Conservation (phyloP, 1,140 invertebrate species). For the Panagrolaimus sp. region DNA sequence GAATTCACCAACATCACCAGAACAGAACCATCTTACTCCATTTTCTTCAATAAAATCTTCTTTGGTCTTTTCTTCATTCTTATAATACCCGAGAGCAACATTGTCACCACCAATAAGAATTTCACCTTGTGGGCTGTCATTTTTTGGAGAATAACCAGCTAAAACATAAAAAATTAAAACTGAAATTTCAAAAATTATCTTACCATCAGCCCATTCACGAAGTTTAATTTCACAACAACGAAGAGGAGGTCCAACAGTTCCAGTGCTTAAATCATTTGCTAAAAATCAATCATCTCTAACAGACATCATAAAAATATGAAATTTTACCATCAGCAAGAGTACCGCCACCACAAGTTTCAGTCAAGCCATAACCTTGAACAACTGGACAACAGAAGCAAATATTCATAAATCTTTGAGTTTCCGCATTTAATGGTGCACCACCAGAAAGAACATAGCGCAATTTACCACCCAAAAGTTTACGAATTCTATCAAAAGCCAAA, state of each 20-base stretch:
- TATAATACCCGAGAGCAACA: constrained; percentile 87
- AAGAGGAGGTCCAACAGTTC: constrained; percentile 81
- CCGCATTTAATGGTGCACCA: constrained; percentile 86
- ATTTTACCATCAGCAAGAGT: constrained; percentile 75
- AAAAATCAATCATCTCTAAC: constrained; percentile 20
- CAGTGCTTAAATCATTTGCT: constrained; percentile 69
- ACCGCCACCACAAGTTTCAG: constrained; percentile 88
- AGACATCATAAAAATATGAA: constrained; percentile 44
- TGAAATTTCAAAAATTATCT: not conserved
- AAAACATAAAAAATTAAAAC: constrained; percentile 40
- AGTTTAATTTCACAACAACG: constrained; percentile 78
- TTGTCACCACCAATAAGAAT: constrained; percentile 83
- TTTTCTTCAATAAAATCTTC: constrained; percentile 82
- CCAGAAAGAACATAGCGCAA: constrained; percentile 80
- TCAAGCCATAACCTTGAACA: constrained; percentile 90
- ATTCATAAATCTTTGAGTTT: constrained; percentile 89
- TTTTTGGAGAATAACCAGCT: constrained; percentile 74
- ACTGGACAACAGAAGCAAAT: constrained; percentile 83
- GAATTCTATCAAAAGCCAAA: constrained; percentile 73
- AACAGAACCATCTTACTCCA: constrained; percentile 81
- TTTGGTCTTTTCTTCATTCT: constrained; percentile 77
- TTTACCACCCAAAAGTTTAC: constrained; percentile 76
- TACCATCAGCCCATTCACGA: constrained; percentile 89
- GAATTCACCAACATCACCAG: constrained; percentile 91
- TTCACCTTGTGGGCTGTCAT: constrained; percentile 86